phyloP scores from a whole-genome alignment of 2,797 vertebrate species.

The Lagodon rhomboides region DNA sequence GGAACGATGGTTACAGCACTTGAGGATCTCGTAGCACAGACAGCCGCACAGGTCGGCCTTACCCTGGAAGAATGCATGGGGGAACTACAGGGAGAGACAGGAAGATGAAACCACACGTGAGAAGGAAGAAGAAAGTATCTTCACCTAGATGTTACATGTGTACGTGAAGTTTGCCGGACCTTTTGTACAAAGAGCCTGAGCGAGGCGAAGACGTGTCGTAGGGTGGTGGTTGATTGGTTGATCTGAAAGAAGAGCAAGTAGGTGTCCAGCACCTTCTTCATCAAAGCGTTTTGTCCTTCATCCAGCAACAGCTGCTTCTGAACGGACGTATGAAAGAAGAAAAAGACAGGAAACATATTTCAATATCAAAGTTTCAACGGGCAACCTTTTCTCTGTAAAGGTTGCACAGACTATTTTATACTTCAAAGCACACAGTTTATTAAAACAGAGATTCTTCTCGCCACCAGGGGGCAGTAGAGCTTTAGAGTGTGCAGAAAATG shows the following conservation, averaged over 20 bases:
- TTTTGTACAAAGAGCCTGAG: slow-evolving; percentile 95
- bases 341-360: slow-evolving; percentile 14
- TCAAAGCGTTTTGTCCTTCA: slow-evolving; percentile 94
- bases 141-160: background rate
- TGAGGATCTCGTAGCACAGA: slow-evolving; percentile 97
- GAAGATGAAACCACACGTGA: background rate
- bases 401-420: too few relatives aligned
- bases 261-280: slow-evolving; percentile 98
- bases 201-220: slow-evolving; percentile 95
- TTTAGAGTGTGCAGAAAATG: background rate
- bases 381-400: background rate
- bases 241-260: slow-evolving; percentile 98
- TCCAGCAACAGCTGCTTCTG: slow-evolving; percentile 94
- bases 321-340: slow-evolving; percentile 9
- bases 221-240: slow-evolving; percentile 94
- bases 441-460: background rate
- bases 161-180: slow-evolving; percentile 77
- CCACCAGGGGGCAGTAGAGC: slow-evolving; percentile 76
- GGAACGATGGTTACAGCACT: slow-evolving; percentile 98
- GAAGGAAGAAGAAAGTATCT: background rate
- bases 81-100: slow-evolving; percentile 86
- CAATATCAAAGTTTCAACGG: background rate
- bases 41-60: slow-evolving; percentile 96
- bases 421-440: too few relatives aligned
- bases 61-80: slow-evolving; percentile 96